Conservation (phyloP, 1,140 invertebrate genomes). For the Asbolus verrucosus region DNA sequence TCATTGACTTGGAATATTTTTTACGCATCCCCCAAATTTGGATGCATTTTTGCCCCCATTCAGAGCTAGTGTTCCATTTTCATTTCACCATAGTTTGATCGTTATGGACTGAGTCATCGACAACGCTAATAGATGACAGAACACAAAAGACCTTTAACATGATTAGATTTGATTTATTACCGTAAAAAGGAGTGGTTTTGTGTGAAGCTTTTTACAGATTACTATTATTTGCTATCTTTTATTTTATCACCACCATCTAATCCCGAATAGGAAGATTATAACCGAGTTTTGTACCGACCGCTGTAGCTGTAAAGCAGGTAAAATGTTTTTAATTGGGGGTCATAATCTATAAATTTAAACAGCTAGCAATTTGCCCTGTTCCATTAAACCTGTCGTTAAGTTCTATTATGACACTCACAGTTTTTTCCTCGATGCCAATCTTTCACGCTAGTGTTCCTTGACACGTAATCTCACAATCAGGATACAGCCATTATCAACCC, state of each 20-base stretch:
- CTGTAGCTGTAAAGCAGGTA: background rate
- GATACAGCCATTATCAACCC: no score
- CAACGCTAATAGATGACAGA: conserved; percentile 17
- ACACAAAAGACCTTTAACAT: conserved; percentile 1
- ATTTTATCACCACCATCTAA: background rate
- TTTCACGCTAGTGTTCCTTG: conserved; percentile 28
- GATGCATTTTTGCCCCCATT: background rate
- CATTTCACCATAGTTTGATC: conserved; percentile 27
- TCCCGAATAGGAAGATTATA: no score
- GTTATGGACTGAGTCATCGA: background rate
- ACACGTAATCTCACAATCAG: conserved; percentile 37
- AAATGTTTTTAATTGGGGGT: background rate
- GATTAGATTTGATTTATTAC: conserved; percentile 31
- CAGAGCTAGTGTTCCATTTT: no score
- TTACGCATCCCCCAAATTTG: no score
- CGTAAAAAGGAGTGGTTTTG: conserved; percentile 5
- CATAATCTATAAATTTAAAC: no score
- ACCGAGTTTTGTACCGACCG: no score
- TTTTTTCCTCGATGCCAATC: conserved; percentile 10
- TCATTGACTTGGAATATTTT: no score
- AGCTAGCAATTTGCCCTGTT: no score
- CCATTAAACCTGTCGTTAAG: no score
- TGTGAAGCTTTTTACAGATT: conserved; percentile 24
- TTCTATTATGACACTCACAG: conserved; percentile 7
- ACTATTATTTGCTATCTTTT: background rate